Conservation (phyloP, 2,113 vertebrate species). For the Papio anubis region DNA sequence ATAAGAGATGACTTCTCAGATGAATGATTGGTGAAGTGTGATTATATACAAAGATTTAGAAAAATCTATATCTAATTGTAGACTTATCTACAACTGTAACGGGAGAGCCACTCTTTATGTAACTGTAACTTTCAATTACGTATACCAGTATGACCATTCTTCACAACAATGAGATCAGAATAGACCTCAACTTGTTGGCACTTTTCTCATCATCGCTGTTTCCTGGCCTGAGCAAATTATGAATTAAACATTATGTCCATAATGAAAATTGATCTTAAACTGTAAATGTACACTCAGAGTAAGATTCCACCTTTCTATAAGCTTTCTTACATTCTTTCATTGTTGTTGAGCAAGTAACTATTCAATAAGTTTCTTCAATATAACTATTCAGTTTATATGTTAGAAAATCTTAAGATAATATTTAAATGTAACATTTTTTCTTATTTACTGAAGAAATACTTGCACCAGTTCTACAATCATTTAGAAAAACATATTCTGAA, state of each 20-base stretch:
- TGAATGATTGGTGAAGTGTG: not conserved
- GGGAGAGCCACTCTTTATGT: not conserved
- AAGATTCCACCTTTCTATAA: not conserved
- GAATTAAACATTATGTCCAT: not conserved
- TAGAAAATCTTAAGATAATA: not conserved
- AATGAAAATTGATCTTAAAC: not conserved
- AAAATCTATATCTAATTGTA: not conserved
- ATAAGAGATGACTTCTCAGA: not conserved
- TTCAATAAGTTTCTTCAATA: not conserved
- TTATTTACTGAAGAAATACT: not conserved
- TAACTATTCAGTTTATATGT: not conserved
- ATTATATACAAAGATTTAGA: not conserved
- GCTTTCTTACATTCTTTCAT: not conserved
- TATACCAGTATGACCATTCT: not conserved
- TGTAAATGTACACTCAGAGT: not conserved
- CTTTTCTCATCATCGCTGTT: not conserved
- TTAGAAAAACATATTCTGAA: not conserved
- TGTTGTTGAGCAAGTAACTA: not conserved
- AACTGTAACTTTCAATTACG: not conserved
- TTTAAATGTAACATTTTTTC: not conserved
- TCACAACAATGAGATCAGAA: not conserved
- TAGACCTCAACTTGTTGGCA: not conserved
- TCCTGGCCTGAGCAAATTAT: not conserved
- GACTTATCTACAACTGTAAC: not conserved
- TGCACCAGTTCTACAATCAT: not conserved